Evolutionary conservation across 2,113 vertebrate species (phyloP), one percentile per base, ranked within the genome.

Genomic region (Malaclemys terrapin): DNA sequence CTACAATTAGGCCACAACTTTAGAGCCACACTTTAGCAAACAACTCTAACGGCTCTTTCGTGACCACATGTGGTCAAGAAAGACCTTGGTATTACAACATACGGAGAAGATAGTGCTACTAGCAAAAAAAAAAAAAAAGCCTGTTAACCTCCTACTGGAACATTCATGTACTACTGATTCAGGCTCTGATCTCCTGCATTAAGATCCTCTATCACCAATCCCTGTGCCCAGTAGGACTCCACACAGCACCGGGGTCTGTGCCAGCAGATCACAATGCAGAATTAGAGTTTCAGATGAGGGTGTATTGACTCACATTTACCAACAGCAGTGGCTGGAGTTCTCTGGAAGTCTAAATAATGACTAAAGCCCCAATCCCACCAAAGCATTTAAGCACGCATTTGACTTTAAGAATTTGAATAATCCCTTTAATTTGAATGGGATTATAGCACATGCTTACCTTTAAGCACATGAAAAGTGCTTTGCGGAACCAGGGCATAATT

Each of bases 21-120:
- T 80, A 89, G 35, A 95, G 82, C 50, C 69, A 84, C 79, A 47
- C 47, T 87, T 84, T 84, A 54, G 88, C 79, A 93, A 94, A 94
- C 81, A 84, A 78, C 84, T 94, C 94, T 94, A 50, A 81, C 93
- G 89, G 52, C 89, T 88, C 91, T 95, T 93, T 91, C 47, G 12
- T 31, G 24, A 19, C 92, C 88, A 42, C 62, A 16, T 94, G 65
- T 0, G 0, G 88, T 38, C 38, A 56, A 45, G n/a, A 82, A 56
- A 45, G 84, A 88, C 31, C 83, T 85, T 5, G 24, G 93, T 96
- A 96, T 94, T 95, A 81, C 79, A 93, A 88, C 83, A 75, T 35
- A 88, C 94, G 95, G 92, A 80, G 85, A 93, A 93, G 92, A 89
- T 65, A 72, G 8, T 79, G 35, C 75, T 96, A 65, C 79, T 27